Evolutionary conservation across 92 coral and sea anemone genomes (phyloP), one percentile per base, ranked within the genome.

Genomic region (Epizoanthus rinbou): DNA sequence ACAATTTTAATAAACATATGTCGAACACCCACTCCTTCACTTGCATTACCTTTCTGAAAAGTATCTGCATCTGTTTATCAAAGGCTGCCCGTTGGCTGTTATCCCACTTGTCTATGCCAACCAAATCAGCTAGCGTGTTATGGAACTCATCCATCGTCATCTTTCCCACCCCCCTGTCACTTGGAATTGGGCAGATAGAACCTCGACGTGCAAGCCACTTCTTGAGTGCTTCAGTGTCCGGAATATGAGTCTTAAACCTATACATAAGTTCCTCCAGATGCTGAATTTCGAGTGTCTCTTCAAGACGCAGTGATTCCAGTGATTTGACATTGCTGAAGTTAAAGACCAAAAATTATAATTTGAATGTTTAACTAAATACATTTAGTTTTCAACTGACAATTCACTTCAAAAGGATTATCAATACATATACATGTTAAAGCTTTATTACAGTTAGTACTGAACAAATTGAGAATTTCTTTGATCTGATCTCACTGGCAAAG

Each of bases 91-190:
- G 92, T 64, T 92, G 83, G 11, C 75, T 85, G 4, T 24, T 33
- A 72, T 93, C 91, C 97, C 97, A 93, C 59, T 89, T 88, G 57
- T 94, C 97, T 68, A 88, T 89, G 41, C 82, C 90, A 67, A 93
- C 56, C 68, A 94, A 74, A 79, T 93, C 94, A 35, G 91, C 87
- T 33, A 95, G 50, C 37, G 94, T 94, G 64, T 88, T 83, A 71
- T 90, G 91, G 63, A 95, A 95, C 80, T 95, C 98, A 8, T 88
- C 84, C 33, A 89, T 69, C 43, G 97, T 93, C 98, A 95, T 95
- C 82, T 89, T 84, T 45, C 98, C 98, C 52, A 89, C 65, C 35
- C 85, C 71, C 47, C 28, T 75, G 86, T 82, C 80, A 19, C 75
- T 74, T 57, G 57, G 76, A 62, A 79, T 73, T 19, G 82, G 82